Base-by-base conservation (phyloP, 2,888 invertebrate species). In the Ophion ventricosus region DNA sequence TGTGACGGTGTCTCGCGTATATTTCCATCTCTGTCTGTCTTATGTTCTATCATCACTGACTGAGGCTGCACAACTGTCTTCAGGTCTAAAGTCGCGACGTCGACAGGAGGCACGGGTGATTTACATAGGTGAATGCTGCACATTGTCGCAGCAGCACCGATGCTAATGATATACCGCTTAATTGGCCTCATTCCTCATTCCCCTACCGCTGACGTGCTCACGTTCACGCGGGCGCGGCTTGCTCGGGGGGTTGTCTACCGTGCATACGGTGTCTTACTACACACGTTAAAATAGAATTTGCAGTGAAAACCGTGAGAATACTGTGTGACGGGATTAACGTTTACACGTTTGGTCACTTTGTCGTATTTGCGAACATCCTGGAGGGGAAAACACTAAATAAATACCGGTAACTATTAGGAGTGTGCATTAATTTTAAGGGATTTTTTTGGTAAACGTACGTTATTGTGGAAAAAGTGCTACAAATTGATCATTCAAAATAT, bases 151-250 rank as follows among this genome's bases (percentile, higher is more conserved):
- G 87, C 84, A 87, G 87, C 89, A 89, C 88, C 88, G 88, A 86
- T 87, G 88, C 91, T 91, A 92, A 92, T 92, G 91, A 91, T 91
- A 91, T 90, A 91, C 90, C 87, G 90, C 91, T 91, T 92, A 92
- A 92, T 92, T 92, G 91, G 92, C 91, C 90, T 87, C 91, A 90
- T 92, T 92, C 90, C 90, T 91, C 92, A 91, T 91, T 89, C 88
- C 87, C 86, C 67, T 66, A 25, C 54, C 29, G 76, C 67, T 49
- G 63, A 25, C 74, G 69, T 57, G 63, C 40, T 54, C 59, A 67
- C 54, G 54, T 70, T 56, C 49, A 84, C 86, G 86, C 79, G 69
- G 66, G 86, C 54, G 73, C 54, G 11, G 25, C 77, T 64, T 54
- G 35, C 49, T 2, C 74, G 69, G 40, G 40, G 81, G 78, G 78